These are phyloP conservation scores for Catocala fraxini DNA, from an alignment of 2,888 invertebrate genomes.

Conservation along the genomic window DNA sequence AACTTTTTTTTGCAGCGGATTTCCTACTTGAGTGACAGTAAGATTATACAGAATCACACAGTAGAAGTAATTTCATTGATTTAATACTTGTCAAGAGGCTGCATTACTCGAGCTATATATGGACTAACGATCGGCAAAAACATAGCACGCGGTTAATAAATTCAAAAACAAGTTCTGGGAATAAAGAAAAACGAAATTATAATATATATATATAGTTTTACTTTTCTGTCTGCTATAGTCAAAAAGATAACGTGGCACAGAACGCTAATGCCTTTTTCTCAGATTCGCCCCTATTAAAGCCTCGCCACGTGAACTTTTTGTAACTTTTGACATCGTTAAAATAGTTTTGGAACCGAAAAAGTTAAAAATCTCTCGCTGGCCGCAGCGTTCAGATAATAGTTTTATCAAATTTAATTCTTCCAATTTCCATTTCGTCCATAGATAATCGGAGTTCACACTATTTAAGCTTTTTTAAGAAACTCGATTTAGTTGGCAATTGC, in stretches of 20 bases:
- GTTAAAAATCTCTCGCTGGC: conserved; percentile 28
- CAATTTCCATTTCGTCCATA: conserved; percentile 46
- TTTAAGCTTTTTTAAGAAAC: conserved; percentile 35
- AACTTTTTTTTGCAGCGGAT: no score
- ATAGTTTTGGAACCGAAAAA: conserved; percentile 42
- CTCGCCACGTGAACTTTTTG: conserved; percentile 25
- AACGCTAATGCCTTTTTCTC: conserved; percentile 19
- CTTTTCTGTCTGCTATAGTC: conserved; percentile 2
- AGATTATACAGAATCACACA: no score
- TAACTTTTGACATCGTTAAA: conserved; percentile 41
- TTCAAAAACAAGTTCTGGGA: background rate
- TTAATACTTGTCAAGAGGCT: no score
- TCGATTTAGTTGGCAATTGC: conserved; percentile 12
- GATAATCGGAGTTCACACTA: conserved; percentile 45
- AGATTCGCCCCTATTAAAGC: conserved; percentile 17
- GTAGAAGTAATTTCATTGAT: no score
- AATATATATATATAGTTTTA: background rate
- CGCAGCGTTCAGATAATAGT: conserved; percentile 39
- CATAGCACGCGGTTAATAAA: background rate
- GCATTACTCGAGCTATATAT: conserved; percentile 1
- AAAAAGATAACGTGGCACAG: background rate
- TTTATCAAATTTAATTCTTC: conserved; percentile 40
- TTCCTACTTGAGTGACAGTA: no score
- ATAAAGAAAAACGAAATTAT: background rate
- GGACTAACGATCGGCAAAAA: conserved; percentile 7